Base-by-base conservation (phyloP, 2,888 invertebrate species). In the Alsophila aescularia region DNA sequence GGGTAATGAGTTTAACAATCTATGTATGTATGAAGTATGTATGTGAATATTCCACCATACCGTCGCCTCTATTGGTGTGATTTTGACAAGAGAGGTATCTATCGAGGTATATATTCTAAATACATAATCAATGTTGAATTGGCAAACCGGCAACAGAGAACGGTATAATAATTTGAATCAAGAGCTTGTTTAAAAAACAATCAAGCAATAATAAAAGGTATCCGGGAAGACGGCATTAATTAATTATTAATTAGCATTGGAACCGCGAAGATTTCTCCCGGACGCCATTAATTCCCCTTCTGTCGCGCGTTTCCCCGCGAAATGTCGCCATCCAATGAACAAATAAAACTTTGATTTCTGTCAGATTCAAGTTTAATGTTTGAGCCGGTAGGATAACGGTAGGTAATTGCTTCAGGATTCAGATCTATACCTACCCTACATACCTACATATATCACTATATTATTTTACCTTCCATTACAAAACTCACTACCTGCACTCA, bases 171-270 rank as follows among this genome's bases (percentile, higher is more conserved):
- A 29, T 29, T 29, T 51, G 52, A 40, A 57, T 45, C 51, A 59
- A 60, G 43, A 45, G 37, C 66, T 77, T 79, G 75, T 81, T 85
- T 83, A 78, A 32, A 79, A 87, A 90, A 87, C 87, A 90, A 90
- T 89, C 85, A 81, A 69, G 73, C 77, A 75, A 73, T 76, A 84
- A 83, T 81, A 80, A 84, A 83, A 82, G 71, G 66, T 68, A 69
- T 69, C 64, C 62, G 64, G 58, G 64, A 64, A 66, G 72, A 72
- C 70, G 77, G 74, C 73, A 76, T 88, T 88, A 87, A 89, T 89
- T 87, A 32, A 13, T n/a, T 10, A 29, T 29, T 24, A 24, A 24
- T 29, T 29, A 86, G 77, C 77, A 75, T 64, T 62, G 70, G 68
- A 68, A 62, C 64, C 66, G 64, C 62, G 59, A 65, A 64, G 62